These are phyloP conservation scores for Gallinago paraguaiae DNA, from an alignment of 2,113 vertebrate genomes.

Conservation along the genomic window DNA sequence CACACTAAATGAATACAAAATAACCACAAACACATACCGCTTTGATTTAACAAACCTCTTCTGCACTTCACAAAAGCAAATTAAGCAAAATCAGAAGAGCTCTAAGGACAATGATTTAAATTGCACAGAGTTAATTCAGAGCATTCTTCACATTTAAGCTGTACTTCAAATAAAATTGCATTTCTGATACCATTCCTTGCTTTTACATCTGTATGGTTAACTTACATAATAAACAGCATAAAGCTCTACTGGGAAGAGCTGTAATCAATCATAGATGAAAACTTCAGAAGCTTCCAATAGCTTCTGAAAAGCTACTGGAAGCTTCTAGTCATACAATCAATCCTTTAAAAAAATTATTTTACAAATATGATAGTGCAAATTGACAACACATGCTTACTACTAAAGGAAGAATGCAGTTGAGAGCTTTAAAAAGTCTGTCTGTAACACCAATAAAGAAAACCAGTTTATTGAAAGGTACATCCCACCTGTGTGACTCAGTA, in stretches of 20 bases:
- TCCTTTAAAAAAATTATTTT: background rate
- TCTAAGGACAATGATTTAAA: slow-evolving; percentile 17
- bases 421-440: background rate
- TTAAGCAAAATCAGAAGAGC: background rate
- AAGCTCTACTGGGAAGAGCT: background rate
- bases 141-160: background rate
- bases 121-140: background rate
- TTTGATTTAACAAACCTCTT: background rate
- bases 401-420: background rate
- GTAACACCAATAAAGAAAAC: background rate
- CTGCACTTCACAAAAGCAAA: slow-evolving; percentile 18
- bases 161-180: background rate
- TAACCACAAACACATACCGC: background rate
- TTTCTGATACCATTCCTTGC: background rate
- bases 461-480: background rate
- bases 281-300: background rate
- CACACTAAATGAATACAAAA: background rate
- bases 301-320: background rate
- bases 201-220: background rate
- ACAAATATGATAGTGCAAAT: background rate
- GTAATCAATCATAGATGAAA: background rate
- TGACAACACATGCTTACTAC: background rate
- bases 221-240: background rate
- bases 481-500: background rate
- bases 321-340: background rate